Conservation (phyloP, 2,888 invertebrate species). For the Drosophila lutescens region DNA sequence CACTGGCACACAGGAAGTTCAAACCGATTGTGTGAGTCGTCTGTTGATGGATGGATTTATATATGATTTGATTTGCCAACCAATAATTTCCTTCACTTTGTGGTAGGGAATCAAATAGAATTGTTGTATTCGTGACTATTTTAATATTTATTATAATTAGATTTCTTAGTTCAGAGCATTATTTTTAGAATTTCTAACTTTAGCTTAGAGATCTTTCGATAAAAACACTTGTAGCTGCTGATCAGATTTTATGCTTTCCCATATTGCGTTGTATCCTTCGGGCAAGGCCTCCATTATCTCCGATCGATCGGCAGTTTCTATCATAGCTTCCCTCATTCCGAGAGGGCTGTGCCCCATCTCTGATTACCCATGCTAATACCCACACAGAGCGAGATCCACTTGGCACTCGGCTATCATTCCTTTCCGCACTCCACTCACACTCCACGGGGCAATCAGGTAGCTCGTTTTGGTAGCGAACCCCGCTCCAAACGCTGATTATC, state of each 20-base stretch:
- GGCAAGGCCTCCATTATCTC: neutral
- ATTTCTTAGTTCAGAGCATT: neutral
- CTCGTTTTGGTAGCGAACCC: slow-evolving; percentile 47
- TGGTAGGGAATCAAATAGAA: neutral
- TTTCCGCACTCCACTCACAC: slow-evolving; percentile 21
- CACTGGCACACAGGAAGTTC: slow-evolving; percentile 42
- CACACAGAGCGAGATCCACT: slow-evolving; percentile 41
- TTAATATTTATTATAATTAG: neutral
- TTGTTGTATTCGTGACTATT: neutral
- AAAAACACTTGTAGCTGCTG: neutral
- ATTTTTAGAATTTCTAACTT: neutral
- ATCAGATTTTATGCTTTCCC: neutral
- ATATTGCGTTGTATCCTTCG: neutral
- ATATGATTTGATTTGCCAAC: slow-evolving; percentile 11
- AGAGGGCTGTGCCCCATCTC: slow-evolving; percentile 31
- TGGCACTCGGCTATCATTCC: slow-evolving; percentile 41
- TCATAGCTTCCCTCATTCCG: slow-evolving; percentile 1
- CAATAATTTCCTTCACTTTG: slow-evolving; percentile 10
- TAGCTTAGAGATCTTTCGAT: neutral
- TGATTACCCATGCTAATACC: slow-evolving; percentile 67
- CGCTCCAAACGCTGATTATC: slow-evolving; percentile 67
- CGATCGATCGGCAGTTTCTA: slow-evolving; percentile 3
- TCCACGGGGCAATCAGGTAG: slow-evolving; percentile 52
- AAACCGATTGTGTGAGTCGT: slow-evolving; percentile 22
- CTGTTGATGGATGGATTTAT: slow-evolving; percentile 15